Evolutionary conservation across 2,113 vertebrate species (phyloP), one percentile per base, ranked within the genome.

Genomic region (Salvelinus sp.): DNA sequence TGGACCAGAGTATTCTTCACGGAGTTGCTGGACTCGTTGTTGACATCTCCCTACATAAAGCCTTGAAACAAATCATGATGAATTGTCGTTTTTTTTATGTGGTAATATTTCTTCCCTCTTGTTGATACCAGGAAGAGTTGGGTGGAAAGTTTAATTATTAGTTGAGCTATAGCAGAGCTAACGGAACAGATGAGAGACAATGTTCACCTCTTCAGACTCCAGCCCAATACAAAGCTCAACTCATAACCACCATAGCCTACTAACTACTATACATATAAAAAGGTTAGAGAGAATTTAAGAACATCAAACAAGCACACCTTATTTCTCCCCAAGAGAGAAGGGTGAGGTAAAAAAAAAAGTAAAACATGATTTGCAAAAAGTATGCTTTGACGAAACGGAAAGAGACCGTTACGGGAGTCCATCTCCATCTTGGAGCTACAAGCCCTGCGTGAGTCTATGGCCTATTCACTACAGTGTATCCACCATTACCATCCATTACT

Each of bases 331-430:
- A 13, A 67, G 66, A 44, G 30, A 33, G 23, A 66, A 65, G 10
- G 10, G 72, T 82, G 89, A 92, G 86, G 80, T 82, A 74, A 74
- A 88, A 86, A 90, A 85, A 82, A 87, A 90, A 86, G 87, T 87
- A 86, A 6, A 67, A 16, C 5, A 25, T 2, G 25, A 90, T 92
- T 76, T 85, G 84, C 80, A 0, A 10, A 44, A 86, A 85, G 62
- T 64, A 79, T 66, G 86, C 89, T 92, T 91, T 91, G 87, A 91
- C 77, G 72, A 78, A 77, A 60, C 58, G 72, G 82, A 81, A 75
- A 69, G 79, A 81, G 77, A 86, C 79, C 70, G 30, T 70, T 71
- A 73, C 66, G 80, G 38, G 62, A 9, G 79, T 74, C 82, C 63
- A 50, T 14, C 69, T 72, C 71, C 13, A 71, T 10, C 74, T 47